phyloP scores from a whole-genome alignment of 2,113 vertebrate genomes.

The Toxotes chatareus region DNA sequence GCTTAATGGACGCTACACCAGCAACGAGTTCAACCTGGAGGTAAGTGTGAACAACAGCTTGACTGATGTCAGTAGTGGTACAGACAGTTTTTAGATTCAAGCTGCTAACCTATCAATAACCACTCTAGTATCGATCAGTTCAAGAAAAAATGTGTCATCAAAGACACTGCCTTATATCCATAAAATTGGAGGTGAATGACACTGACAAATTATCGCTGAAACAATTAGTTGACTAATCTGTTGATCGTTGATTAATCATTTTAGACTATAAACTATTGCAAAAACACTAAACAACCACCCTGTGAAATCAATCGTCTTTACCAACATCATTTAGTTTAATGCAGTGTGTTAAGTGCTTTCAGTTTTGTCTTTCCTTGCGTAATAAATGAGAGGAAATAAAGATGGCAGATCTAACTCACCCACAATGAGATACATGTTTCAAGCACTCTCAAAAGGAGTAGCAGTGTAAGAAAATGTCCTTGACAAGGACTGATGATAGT shows the following conservation, averaged over 20 bases:
- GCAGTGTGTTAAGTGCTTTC: background rate
- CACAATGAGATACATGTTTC: background rate
- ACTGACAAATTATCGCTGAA: background rate
- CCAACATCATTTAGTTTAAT: background rate
- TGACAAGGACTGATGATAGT: background rate
- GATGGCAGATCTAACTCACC: background rate
- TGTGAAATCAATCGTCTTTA: no score
- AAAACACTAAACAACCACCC: background rate
- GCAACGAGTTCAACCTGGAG: conserved; percentile 95
- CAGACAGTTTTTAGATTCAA: background rate
- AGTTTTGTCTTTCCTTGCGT: background rate
- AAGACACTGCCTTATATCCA: background rate
- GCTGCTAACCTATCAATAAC: background rate
- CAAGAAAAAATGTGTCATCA: background rate
- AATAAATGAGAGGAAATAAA: no score
- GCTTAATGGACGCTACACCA: conserved; percentile 95
- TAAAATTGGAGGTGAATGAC: background rate
- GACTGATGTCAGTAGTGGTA: background rate
- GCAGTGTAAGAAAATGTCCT: background rate
- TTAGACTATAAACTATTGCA: background rate
- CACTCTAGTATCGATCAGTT: background rate
- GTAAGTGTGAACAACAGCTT: conserved; percentile 75
- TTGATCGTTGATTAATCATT: background rate
- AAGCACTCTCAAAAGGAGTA: background rate
- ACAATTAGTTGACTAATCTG: background rate